Percentiles rank a stretch among this genome's conserved stretches.
These are phyloP conservation scores for Andinoacara biseriatus DNA, from an alignment of 2,113 vertebrate genomes.

Conservation along the genomic window DNA sequence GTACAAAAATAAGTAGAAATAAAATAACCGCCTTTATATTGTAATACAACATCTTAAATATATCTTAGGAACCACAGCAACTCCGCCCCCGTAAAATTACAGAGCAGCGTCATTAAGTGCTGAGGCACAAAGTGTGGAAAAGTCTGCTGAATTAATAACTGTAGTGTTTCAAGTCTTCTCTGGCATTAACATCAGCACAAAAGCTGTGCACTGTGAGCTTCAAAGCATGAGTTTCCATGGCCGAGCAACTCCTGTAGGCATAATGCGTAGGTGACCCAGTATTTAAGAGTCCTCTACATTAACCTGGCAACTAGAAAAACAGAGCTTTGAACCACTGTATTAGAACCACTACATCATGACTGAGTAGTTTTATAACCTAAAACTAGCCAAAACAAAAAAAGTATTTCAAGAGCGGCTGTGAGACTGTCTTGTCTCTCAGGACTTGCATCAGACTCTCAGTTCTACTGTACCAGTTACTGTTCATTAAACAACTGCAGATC, in stretches of 20 bases:
- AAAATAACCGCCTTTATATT: background rate
- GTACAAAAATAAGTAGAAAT: background rate
- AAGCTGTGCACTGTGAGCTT: background rate
- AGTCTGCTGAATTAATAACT: too few species aligned
- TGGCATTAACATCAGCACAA: background rate
- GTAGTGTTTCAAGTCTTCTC: too few species aligned
- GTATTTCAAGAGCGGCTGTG: slow-evolving; percentile 1
- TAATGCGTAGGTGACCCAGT: background rate
- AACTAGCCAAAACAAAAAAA: background rate
- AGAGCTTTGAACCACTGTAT: background rate
- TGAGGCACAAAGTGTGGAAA: too few species aligned
- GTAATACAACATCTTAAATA: background rate
- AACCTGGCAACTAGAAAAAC: too few species aligned
- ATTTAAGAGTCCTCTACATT: too few species aligned
- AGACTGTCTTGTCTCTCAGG: background rate
- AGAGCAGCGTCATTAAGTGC: background rate
- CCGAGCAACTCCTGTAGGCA: background rate
- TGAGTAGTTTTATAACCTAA: slow-evolving; percentile 8
- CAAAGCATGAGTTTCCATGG: background rate
- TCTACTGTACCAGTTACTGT: slow-evolving; percentile 3
- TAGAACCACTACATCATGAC: background rate
- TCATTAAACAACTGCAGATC: background rate
- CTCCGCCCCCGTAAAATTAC: background rate
- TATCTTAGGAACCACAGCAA: background rate
- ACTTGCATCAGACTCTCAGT: background rate